These are phyloP conservation scores for Melieria picta DNA, from an alignment of 2,888 invertebrate species.

Conservation along the genomic window DNA sequence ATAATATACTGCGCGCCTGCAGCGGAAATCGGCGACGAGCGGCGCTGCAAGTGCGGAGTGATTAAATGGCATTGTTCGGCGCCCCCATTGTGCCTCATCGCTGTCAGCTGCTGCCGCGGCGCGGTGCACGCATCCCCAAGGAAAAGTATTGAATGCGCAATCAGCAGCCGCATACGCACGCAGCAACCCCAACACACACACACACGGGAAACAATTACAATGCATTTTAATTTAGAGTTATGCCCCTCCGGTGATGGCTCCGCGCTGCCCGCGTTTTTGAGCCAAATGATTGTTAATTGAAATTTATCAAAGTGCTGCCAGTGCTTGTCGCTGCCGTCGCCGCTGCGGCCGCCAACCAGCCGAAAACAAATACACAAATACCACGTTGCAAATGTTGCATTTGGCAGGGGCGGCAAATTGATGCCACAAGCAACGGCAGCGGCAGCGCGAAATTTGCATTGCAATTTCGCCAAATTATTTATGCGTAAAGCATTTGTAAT, in stretches of 20 bases:
- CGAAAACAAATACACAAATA: not conserved
- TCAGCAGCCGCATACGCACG: no score
- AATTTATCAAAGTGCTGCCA: conserved; percentile 44
- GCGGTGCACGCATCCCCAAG: not conserved
- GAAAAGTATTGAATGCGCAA: no score
- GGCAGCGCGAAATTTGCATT: conserved; percentile 1
- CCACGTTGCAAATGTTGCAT: conserved; percentile 15
- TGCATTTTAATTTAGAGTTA: conserved; percentile 28
- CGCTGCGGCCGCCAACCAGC: not conserved
- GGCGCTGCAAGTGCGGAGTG: no score
- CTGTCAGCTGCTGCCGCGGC: not conserved
- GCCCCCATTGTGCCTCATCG: not conserved
- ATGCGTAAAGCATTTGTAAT: conserved; percentile 52
- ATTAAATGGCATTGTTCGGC: not conserved
- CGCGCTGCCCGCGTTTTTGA: conserved; percentile 11
- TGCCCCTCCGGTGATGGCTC: not conserved
- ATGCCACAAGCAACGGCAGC: conserved; percentile 14
- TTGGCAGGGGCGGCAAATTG: not conserved
- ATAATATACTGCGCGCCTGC: no score
- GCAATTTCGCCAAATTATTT: conserved; percentile 47
- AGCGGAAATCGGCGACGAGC: no score
- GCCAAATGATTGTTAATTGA: conserved; percentile 55
- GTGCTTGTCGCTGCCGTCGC: not conserved
- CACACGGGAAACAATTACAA: conserved; percentile 17
- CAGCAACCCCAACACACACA: not conserved